phyloP scores from a whole-genome alignment of 2,113 vertebrate species.

The Pangasianodon gigas region DNA sequence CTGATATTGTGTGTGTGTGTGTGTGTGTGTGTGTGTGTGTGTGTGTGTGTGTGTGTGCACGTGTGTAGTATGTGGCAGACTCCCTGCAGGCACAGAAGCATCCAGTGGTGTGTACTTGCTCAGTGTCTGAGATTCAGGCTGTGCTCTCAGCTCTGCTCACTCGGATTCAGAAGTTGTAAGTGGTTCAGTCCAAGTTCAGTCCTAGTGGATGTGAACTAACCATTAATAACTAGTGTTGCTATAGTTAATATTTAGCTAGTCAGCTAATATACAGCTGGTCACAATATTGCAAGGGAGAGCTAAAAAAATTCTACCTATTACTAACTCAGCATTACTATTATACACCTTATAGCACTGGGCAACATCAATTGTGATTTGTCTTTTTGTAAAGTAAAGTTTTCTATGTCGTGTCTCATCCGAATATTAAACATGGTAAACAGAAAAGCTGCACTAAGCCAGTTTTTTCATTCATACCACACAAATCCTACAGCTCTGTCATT shows the following conservation, averaged over 20 bases:
- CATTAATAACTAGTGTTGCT: background rate
- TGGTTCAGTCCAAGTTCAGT: constrained; percentile 10
- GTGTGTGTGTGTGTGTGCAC: constrained; percentile 25
- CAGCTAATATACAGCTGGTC: background rate
- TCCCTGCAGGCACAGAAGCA: constrained; percentile 84
- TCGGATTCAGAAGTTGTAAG: constrained; percentile 92
- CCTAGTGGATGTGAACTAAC: background rate
- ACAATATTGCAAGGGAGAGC: background rate
- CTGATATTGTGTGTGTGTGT: background rate
- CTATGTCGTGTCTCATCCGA: background rate
- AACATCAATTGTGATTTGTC: background rate
- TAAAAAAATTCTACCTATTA: background rate
- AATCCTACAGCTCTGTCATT: background rate
- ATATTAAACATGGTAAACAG: background rate
- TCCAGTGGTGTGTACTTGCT: constrained; percentile 86
- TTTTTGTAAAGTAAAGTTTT: background rate
- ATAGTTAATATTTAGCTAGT: background rate
- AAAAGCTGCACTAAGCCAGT: too few relatives aligned
- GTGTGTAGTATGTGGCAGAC: constrained; percentile 80
- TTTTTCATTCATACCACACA: background rate
- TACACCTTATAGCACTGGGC: background rate
- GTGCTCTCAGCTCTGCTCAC: constrained; percentile 84
- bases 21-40: background rate
- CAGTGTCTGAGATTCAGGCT: constrained; percentile 84
- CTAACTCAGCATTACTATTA: background rate